Evolutionary conservation across 1,140 invertebrate genomes (phyloP).

Genomic region (Yoshiicerus persimilis): DNA sequence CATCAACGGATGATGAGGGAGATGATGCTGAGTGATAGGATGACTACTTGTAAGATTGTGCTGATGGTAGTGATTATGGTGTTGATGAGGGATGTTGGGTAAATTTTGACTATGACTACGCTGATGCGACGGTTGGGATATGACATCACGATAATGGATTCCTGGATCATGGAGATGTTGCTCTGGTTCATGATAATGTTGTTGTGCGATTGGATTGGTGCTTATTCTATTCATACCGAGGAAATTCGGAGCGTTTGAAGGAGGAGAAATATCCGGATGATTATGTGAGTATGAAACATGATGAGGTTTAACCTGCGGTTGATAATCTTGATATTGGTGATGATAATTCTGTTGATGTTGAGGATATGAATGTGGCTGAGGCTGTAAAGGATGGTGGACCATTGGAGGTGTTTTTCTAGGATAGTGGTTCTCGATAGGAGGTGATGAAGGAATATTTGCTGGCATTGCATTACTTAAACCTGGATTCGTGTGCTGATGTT

Average conservation of each 20-base stretch:
- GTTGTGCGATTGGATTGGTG: slow-evolving; percentile 3
- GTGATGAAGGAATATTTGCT: background rate
- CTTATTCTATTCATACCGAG: slow-evolving; percentile 9
- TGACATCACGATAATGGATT: slow-evolving; percentile 21
- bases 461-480: background rate
- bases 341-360: background rate
- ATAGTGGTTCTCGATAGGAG: background rate
- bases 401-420: background rate
- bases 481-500: background rate
- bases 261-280: slow-evolving; percentile 1
- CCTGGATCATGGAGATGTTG: background rate
- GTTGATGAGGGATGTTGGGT: background rate
- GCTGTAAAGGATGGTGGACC: background rate
- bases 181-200: slow-evolving; percentile 2
- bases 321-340: slow-evolving; percentile 18
- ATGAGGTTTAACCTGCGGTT: background rate
- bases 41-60: background rate
- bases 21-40: background rate
- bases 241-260: background rate
- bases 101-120: background rate
- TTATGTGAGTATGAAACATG: background rate
- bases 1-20: background rate
- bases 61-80: slow-evolving; percentile 8
- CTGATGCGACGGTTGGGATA: background rate
- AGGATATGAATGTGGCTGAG: background rate